Evolutionary conservation across 2,113 vertebrate genomes (phyloP), one percentile per base, ranked within the genome.

Genomic region (Apteryx owenii): DNA sequence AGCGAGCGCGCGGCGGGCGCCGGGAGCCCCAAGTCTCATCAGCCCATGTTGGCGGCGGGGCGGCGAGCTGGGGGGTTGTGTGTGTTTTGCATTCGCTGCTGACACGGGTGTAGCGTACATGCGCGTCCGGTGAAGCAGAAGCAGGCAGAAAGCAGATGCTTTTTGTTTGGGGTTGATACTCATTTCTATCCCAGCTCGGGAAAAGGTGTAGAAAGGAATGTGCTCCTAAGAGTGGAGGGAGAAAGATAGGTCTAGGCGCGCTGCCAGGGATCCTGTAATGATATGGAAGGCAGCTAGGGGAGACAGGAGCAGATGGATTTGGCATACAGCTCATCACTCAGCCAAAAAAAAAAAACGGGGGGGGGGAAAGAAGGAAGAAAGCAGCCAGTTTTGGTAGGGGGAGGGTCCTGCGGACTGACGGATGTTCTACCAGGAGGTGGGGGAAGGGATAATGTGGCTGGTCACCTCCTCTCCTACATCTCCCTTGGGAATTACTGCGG

Each of bases 261-360:
- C 95, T 97, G 97, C 95, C 96, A 96, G 95, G 93, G 95, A 95
- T 80, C 96, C 95, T 96, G 97, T 36, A 94, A 97, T 81, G 97
- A 95, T 90, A 95, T 95, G 95, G 96, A 94, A 97, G 95, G 95
- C 94, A 96, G 97, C 93, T 94, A 97, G 95, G 96, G 96, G 95
- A 96, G 97, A 96, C 95, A 96, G 96, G 93, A 96, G 96, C 97
- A 97, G 96, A 97, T 97, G 97, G 97, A 97, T 97, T 97, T 97
- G 97, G 97, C 96, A 95, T 95, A 96, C 96, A 97, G 97, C 97
- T 97, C 94, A 95, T 92, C 95, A 38, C 94, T 94, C 96, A 94
- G 96, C 95, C 94, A 96, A 96, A 95, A 94, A 85, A 81, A 81
- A 31, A 29, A 21, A 38, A 38, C 7, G 12, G 8, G 25, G 12